Base-by-base conservation (phyloP, 2,888 invertebrate species). In the Leptinotarsa haldemani region DNA sequence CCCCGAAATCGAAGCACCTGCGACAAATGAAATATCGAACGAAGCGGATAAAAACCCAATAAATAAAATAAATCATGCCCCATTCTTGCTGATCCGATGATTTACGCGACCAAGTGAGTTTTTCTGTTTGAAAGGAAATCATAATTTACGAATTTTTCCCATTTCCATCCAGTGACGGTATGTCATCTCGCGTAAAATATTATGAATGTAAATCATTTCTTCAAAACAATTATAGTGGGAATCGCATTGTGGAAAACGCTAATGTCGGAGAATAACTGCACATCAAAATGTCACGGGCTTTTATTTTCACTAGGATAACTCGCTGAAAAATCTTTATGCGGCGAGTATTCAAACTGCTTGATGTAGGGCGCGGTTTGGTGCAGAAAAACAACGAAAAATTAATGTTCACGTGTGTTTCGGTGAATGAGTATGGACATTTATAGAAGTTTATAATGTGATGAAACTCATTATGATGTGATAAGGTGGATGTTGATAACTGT, bases 191-290 rank as follows among this genome's bases (percentile, higher is more conserved):
- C 72, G 69, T 75, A 73, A 75, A 74, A 75, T 70, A 74, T 74
- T 75, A 75, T 72, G 74, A 74, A 74, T 77, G 75, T 75, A 75
- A 75, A 77, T 77, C 75, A 75, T 72, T 69, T 73, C 70, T 76
- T 75, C 71, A 69, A 74, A 80, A 78, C 75, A 78, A 79, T 79
- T 78, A 78, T 75, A 71, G 70, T 71, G 69, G 40, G 66, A 64
- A 63, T 70, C 72, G 70, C 67, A 72, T 72, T 71, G 74, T 72
- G 69, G 63, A 40, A 56, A 70, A 70, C 69, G 69, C 52, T 70
- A 67, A 71, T 69, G 69, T 73, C 69, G 65, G 73, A 56, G 68
- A 69, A 73, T 69, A 65, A 65, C 66, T 69, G 73, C 75, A 73
- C 73, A 71, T 72, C 69, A 71, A 74, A 78, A 74, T 72, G 74